Conservation (phyloP, 2,888 invertebrate genomes). For the Hermodice carunculata region DNA sequence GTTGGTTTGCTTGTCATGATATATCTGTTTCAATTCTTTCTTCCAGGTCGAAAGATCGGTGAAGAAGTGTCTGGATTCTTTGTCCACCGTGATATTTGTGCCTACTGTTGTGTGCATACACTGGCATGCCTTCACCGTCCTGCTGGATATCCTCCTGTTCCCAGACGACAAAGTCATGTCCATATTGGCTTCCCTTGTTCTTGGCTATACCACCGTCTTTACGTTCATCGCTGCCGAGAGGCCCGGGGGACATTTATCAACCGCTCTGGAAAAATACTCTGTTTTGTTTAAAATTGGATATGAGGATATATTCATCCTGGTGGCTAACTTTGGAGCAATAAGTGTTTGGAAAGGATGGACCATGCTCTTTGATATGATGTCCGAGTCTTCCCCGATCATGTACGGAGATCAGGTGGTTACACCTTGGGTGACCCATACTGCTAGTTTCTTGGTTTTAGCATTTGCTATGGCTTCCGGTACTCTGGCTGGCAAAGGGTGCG, state of each 20-base stretch:
- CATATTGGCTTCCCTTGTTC: constrained; percentile 16
- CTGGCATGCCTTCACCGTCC: constrained; percentile 30
- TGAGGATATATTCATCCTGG: constrained; percentile 31
- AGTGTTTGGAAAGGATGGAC: constrained; percentile 33
- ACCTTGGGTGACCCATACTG: background rate
- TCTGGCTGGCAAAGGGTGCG: background rate
- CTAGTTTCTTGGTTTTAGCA: constrained; percentile 6
- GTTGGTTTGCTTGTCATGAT: too few species aligned
- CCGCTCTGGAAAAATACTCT: constrained; percentile 18
- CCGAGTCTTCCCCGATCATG: constrained; percentile 20
- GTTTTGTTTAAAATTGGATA: constrained; percentile 9
- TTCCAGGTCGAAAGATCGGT: constrained; percentile 4
- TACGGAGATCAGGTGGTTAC: constrained; percentile 18
- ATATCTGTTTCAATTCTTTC: too few species aligned
- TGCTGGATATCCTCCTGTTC: constrained; percentile 25
- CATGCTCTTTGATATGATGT: constrained; percentile 25
- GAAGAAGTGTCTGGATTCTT: constrained; percentile 24
- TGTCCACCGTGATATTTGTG: constrained; percentile 23
- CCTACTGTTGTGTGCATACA: constrained; percentile 31
- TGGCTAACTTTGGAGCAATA: constrained; percentile 33
- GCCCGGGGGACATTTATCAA: constrained; percentile 12
- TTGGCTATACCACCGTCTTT: constrained; percentile 26
- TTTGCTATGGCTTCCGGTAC: background rate
- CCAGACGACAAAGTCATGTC: constrained; percentile 21
- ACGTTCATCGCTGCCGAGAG: constrained; percentile 24